Conservation (phyloP, 2,113 vertebrate species). For the Neogobius melanostomus region DNA sequence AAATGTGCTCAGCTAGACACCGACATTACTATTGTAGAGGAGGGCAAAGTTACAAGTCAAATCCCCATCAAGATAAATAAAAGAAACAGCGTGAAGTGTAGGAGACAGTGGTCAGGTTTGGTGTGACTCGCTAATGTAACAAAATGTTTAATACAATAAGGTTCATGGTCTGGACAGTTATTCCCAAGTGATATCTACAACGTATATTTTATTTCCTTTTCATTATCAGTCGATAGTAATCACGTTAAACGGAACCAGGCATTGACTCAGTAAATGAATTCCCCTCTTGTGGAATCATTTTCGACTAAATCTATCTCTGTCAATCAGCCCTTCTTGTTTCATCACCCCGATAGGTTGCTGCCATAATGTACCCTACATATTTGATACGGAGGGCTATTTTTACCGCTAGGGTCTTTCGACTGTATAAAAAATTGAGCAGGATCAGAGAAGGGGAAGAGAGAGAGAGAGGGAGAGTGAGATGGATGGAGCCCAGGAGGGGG, state of each 20-base stretch:
- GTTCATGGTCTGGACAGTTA: background rate
- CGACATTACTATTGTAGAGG: too few relatives aligned
- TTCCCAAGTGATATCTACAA: background rate
- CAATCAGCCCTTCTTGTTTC: slow-evolving; percentile 53
- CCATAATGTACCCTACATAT: slow-evolving; percentile 77
- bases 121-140: background rate
- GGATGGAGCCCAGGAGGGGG: slow-evolving; percentile 35
- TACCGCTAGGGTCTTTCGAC: slow-evolving; percentile 75
- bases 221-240: background rate
- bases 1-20: too few relatives aligned
- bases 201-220: background rate
- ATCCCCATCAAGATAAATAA: background rate
- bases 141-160: background rate
- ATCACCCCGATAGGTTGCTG: slow-evolving; percentile 48
- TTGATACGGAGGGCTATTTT: slow-evolving; percentile 80
- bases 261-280: background rate
- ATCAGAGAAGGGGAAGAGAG: slow-evolving; percentile 27
- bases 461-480: slow-evolving; percentile 33
- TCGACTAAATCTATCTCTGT: slow-evolving; percentile 27
- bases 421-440: slow-evolving; percentile 79
- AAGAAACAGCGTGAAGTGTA: background rate
- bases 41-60: too few relatives aligned
- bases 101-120: background rate
- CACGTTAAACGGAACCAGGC: background rate
- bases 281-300: background rate